phyloP scores from a whole-genome alignment of 2,113 vertebrate genomes.

The Sceloporus undulatus region DNA sequence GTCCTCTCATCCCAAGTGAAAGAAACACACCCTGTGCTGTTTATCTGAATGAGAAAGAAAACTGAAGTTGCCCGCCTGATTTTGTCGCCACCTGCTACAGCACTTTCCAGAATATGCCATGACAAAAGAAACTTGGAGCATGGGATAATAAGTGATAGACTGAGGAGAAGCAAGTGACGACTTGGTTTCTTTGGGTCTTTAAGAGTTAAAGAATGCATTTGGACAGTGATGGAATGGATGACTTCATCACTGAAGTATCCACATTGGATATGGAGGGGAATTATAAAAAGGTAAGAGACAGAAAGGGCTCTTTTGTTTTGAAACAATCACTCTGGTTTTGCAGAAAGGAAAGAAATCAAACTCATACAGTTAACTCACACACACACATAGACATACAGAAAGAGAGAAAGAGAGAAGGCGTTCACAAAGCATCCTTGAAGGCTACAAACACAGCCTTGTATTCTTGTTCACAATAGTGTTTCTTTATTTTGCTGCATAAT shows the following conservation, averaged over 20 bases:
- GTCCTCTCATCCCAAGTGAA: constrained; percentile 67
- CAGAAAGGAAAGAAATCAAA: constrained; percentile 48
- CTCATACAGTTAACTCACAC: constrained; percentile 12
- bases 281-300: constrained; percentile 92
- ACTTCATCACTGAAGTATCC: constrained; percentile 84
- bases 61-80: neutral
- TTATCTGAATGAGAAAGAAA: constrained; percentile 28
- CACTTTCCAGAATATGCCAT: constrained; percentile 50
- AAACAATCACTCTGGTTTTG: constrained; percentile 58
- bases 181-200: constrained; percentile 47
- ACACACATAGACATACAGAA: neutral
- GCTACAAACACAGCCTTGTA: constrained; percentile 39
- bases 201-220: constrained; percentile 75
- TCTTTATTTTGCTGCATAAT: neutral
- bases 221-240: constrained; percentile 83
- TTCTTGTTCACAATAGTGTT: constrained; percentile 8
- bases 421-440: constrained; percentile 35
- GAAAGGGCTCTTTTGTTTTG: constrained; percentile 61
- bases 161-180: neutral
- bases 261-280: constrained; percentile 79
- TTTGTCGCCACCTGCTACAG: constrained; percentile 23
- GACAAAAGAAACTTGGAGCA: neutral
- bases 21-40: constrained; percentile 44
- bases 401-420: neutral
- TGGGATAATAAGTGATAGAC: constrained; percentile 2